Percentiles rank a stretch among this genome's conserved stretches.
These are phyloP conservation scores for Bimastos eiseni DNA, from an alignment of 2,888 invertebrate genomes.

Conservation along the genomic window DNA sequence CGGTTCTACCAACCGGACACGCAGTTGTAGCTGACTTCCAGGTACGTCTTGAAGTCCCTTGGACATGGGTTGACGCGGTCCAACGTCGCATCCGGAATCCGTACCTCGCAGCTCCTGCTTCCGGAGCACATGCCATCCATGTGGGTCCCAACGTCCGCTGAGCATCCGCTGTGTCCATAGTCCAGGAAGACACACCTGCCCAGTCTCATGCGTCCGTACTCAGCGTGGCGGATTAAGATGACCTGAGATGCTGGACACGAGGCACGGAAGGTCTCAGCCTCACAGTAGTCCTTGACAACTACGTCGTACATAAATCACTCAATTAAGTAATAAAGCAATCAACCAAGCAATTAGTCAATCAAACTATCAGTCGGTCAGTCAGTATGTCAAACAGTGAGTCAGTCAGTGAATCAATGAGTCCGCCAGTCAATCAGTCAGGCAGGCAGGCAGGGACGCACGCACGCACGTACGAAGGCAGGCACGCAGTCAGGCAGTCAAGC, in stretches of 20 bases:
- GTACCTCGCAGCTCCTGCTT: conserved; percentile 34
- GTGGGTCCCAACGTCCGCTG: conserved; percentile 39
- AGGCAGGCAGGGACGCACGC: too few species aligned
- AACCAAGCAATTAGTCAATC: too few species aligned
- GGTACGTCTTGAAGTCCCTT: conserved; percentile 41
- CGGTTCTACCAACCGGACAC: conserved; percentile 35
- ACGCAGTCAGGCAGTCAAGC: too few species aligned
- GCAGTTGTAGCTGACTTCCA: conserved; percentile 39
- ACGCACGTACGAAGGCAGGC: too few species aligned
- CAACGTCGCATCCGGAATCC: conserved; percentile 40
- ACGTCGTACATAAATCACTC: not conserved
- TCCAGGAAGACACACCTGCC: conserved; percentile 40
- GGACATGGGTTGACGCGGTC: conserved; percentile 40
- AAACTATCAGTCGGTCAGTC: too few species aligned
- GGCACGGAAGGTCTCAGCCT: conserved; percentile 41
- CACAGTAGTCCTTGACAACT: conserved; percentile 38
- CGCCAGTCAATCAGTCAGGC: too few species aligned
- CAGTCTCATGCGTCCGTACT: conserved; percentile 41
- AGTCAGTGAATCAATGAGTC: too few species aligned
- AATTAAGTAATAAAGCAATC: not conserved
- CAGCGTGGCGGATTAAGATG: conserved; percentile 37
- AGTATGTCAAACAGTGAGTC: too few species aligned
- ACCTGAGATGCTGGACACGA: conserved; percentile 37
- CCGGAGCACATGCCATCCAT: conserved; percentile 42
- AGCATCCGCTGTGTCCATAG: conserved; percentile 41